Percentiles rank a stretch among this genome's conserved stretches.
Conservation (phyloP, 2,888 invertebrate genomes). For the Ochropacha duplaris region DNA sequence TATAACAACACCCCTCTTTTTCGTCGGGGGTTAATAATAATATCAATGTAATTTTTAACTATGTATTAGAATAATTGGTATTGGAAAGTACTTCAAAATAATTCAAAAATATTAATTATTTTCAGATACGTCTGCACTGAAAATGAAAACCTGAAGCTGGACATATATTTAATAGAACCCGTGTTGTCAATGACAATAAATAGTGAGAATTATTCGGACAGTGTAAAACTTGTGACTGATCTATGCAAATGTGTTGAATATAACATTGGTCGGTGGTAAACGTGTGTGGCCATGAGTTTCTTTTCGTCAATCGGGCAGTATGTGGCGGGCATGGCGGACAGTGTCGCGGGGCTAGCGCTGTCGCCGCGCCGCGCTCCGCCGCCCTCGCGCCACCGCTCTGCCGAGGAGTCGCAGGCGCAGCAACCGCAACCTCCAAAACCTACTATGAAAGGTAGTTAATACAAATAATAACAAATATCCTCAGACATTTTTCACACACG, state of each 20-base stretch:
- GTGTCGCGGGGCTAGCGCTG: constrained; percentile 90
- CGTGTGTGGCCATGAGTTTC: constrained; percentile 87
- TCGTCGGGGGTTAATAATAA: no score
- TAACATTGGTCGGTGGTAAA: constrained; percentile 20
- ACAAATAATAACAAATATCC: background rate
- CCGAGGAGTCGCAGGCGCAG: constrained; percentile 71
- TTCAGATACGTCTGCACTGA: background rate
- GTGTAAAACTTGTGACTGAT: constrained; percentile 6
- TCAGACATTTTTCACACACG: background rate
- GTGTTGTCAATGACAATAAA: constrained; percentile 7
- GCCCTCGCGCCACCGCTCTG: constrained; percentile 86
- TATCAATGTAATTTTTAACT: no score
- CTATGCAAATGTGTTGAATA: constrained; percentile 30
- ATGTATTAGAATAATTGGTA: no score
- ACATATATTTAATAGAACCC: background rate
- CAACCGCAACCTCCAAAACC: constrained; percentile 67
- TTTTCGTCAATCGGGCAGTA: constrained; percentile 93
- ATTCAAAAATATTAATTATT: background rate
- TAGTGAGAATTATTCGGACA: constrained; percentile 5
- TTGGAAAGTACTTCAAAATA: no score
- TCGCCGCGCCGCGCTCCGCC: constrained; percentile 89
- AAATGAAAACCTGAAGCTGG: background rate
- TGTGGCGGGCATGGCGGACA: constrained; percentile 92
- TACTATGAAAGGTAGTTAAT: constrained; percentile 60
- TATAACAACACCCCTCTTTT: background rate